phyloP scores from a whole-genome alignment of 2,888 invertebrate genomes.

The Drosophila limbata region DNA sequence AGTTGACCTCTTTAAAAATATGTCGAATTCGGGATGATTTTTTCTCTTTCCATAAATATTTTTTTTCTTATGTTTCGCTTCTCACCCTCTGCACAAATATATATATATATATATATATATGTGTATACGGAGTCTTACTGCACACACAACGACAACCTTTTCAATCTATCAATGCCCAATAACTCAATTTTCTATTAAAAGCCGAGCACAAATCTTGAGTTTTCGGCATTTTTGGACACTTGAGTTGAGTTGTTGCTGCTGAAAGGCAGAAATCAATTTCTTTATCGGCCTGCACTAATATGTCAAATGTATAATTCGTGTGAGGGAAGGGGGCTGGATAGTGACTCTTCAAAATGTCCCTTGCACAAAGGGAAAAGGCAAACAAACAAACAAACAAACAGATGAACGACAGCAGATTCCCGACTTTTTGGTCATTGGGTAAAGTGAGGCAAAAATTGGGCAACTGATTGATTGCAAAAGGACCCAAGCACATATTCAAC shows the following conservation, averaged over 20 bases:
- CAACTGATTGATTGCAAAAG: conserved; percentile 71
- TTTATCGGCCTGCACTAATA: conserved; percentile 75
- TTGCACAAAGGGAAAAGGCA: conserved; percentile 54
- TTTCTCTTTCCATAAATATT: neutral
- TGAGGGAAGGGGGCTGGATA: neutral
- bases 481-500: conserved; percentile 25
- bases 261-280: conserved; percentile 78
- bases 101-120: conserved; percentile 6
- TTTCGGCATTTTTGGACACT: conserved; percentile 48
- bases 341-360: conserved; percentile 40
- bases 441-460: conserved; percentile 50
- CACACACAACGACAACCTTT: conserved; percentile 38
- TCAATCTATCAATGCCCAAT: conserved; percentile 61
- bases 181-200: conserved; percentile 64
- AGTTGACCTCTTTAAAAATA: neutral
- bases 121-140: neutral
- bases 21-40: neutral
- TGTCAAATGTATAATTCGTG: conserved; percentile 73
- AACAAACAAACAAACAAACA: conserved; percentile 34
- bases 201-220: conserved; percentile 37
- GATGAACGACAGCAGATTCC: conserved; percentile 20
- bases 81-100: neutral
- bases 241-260: conserved; percentile 45
- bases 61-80: neutral
- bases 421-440: conserved; percentile 47